Evolutionary conservation across 2,888 invertebrate species (phyloP).

Genomic region (Fissipunctia ypsillon): DNA sequence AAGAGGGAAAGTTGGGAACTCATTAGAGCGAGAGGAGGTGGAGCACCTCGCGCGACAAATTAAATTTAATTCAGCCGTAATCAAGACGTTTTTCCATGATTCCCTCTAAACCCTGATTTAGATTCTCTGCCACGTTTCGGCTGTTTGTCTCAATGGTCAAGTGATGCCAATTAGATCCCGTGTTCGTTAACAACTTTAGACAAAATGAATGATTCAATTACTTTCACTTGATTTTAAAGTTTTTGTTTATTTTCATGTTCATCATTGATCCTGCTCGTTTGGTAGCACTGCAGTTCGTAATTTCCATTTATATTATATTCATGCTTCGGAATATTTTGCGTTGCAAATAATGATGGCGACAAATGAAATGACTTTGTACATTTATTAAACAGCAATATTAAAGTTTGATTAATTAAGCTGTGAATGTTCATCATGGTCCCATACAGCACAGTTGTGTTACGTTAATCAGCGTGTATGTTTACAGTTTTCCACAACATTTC

Average conservation of each 20-base stretch:
- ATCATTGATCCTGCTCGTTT: not conserved
- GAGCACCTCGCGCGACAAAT: constrained; percentile 82
- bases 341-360: constrained; percentile 36
- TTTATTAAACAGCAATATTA: constrained; percentile 26
- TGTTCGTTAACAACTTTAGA: constrained; percentile 66
- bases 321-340: constrained; percentile 21
- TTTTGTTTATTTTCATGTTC: constrained; percentile 18
- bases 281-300: constrained; percentile 11
- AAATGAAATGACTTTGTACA: constrained; percentile 36
- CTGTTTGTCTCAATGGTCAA: constrained; percentile 69
- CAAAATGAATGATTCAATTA: constrained; percentile 62
- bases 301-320: constrained; percentile 46
- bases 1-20: constrained; percentile 84
- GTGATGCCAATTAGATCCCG: constrained; percentile 66
- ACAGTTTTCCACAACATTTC: not conserved
- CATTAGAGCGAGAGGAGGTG: constrained; percentile 82
- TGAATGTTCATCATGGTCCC: constrained; percentile 19
- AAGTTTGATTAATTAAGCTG: constrained; percentile 31
- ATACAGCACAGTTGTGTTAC: not conserved
- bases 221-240: constrained; percentile 52
- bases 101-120: constrained; percentile 61
- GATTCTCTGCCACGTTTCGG: constrained; percentile 61
- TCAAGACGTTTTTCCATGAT: constrained; percentile 67
- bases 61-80: constrained; percentile 77
- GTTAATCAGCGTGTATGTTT: not conserved